Base-by-base conservation (phyloP, 2,888 invertebrate species). In the Agapostemon virescens region DNA sequence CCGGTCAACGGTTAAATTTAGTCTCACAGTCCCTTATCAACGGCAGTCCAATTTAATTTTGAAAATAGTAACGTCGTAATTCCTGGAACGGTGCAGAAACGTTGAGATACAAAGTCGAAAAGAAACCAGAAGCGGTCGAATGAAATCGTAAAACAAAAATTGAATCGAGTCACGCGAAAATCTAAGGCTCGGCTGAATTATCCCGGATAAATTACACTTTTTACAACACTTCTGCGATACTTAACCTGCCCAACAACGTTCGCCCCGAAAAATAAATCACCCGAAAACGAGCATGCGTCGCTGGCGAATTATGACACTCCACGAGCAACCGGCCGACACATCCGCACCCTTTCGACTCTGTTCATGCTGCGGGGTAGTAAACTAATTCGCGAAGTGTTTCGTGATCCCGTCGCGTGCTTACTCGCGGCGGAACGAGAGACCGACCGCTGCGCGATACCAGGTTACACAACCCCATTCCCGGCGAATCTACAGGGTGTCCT, bases 331-430 rank as follows among this genome's bases (percentile, higher is more conserved):
- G 15, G 6, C 15, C 55, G 55, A 5, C 55, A 26, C 6, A 55
- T 58, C 30, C 20, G 7, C 26, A 58, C 30, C 17, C 36, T 20
- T n/a, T 11, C n/a, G 33, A 30, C 30, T 30, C 15, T 33, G 30
- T 58, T 30, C 58, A 58, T 58, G 58, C 17, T 2, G 20, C 30
- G 17, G 26, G 30, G 17, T 33, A 58, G 58, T 30, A 58, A 58
- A 58, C 58, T 63, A 63, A 63, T 33, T 63, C 33, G 4, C 20
- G 26, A 33, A 13, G 30, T 15, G 55, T 23, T n/a, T 42, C 26
- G n/a, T 58, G 52, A 63, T 63, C 33, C 36, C 4, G n/a, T 63
- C 63, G 63, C 63, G 63, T 63, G 63, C 63, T 63, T 20, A 33
- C 20, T 63, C 63, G 33, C 30, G 9, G 33, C 63, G 33, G 63